phyloP scores from a whole-genome alignment of 2,888 invertebrate species.

The Heliothis peltigera region DNA sequence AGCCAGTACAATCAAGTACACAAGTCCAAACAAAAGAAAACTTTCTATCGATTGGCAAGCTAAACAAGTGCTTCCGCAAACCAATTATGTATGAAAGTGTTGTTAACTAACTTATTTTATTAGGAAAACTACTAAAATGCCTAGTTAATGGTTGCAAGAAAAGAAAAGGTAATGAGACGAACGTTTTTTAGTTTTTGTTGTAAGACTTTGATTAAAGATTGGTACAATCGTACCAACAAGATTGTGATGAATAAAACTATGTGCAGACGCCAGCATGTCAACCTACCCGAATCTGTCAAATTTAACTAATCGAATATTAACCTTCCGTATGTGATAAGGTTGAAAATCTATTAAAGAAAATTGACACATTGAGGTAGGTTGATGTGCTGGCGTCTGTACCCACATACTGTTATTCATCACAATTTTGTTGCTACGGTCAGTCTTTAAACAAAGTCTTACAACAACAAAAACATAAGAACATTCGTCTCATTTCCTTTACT shows the following conservation, averaged over 20 bases:
- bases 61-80: slow-evolving; percentile 53
- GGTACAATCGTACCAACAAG: background rate
- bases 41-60: slow-evolving; percentile 44
- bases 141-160: slow-evolving; percentile 17
- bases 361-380: no score
- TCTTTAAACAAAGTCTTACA: no score
- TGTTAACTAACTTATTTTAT: slow-evolving; percentile 59
- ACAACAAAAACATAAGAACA: no score
- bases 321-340: no score
- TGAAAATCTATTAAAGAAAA: no score
- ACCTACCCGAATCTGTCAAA: no score
- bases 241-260: background rate
- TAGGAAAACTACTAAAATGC: slow-evolving; percentile 31
- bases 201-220: background rate
- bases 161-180: background rate
- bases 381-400: no score
- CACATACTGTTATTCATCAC: no score
- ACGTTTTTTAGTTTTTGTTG: background rate
- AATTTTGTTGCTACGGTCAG: no score
- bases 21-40: slow-evolving; percentile 61
- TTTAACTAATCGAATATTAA: no score
- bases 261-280: no score
- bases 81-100: slow-evolving; percentile 63
- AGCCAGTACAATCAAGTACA: slow-evolving; percentile 38
- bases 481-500: no score